Evolutionary conservation across 1,140 invertebrate species (phyloP), one percentile per base, ranked within the genome.

Genomic region (Hylyphantes graminicola): DNA sequence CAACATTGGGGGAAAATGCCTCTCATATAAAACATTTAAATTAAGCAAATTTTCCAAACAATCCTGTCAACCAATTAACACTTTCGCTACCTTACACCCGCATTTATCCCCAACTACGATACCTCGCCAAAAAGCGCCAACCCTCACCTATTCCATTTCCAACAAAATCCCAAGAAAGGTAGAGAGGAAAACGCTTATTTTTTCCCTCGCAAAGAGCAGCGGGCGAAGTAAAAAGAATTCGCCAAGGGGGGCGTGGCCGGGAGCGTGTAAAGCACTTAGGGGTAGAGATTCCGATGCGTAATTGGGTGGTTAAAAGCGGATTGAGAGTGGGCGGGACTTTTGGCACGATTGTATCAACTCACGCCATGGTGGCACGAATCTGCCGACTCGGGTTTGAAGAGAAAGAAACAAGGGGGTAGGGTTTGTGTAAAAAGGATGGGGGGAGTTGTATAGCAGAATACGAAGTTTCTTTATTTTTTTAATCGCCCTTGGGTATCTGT

Each of bases 231-330:
- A 50, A 15, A 53, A 64, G 15, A 48, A 70, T 70, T 70, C 54
- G 68, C 68, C 68, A 70, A 78, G n/a, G 59, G 7, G 63, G 80
- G 80, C 80, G 80, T 83, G 80, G 80, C 80, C 53, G 48, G 17
- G 70, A 67, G 80, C 72, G 80, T 75, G 80, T 83, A 81, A 80
- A 81, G 65, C 65, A 70, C 65, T 70, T 73, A 72, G 73, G 70
- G 77, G 64, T 19, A 57, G 15, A 50, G 63, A 64, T 76, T 85
- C 82, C 73, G 82, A 85, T 77, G 73, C 74, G 82, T 85, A 85
- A 85, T 85, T 85, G 82, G 82, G 82, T 72, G 82, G 82, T 85
- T 85, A 85, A 85, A 85, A 85, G 82, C 82, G 55, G 82, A 85
- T 85, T 77, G 74, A 85, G 82, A 77, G 82, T 57, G 74, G 82